Conservation (phyloP, 2,113 vertebrate genomes). For the Perognathus longimembris region DNA sequence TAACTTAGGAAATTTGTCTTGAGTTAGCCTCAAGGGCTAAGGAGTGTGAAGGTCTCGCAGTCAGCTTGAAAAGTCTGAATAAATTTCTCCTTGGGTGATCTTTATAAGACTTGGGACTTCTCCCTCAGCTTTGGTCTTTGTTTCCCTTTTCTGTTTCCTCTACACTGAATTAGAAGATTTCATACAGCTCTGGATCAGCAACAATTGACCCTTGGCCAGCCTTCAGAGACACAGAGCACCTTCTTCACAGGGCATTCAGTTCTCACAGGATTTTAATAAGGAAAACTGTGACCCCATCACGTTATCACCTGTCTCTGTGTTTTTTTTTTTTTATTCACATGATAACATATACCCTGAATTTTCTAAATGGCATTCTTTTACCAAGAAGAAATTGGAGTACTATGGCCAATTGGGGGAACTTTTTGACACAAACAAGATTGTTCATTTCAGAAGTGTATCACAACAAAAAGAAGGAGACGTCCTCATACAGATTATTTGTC, state of each 20-base stretch:
- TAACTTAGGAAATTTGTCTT: neutral
- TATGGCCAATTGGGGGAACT: neutral
- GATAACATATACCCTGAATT: neutral
- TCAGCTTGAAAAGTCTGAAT: neutral
- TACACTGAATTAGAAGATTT: neutral
- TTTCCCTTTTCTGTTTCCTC: slow-evolving; percentile 37
- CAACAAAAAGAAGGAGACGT: slow-evolving; percentile 26
- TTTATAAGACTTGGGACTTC: slow-evolving; percentile 31
- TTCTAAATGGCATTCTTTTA: slow-evolving; percentile 13
- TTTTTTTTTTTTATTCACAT: neutral
- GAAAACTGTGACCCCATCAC: neutral
- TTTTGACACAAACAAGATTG: slow-evolving; percentile 24
- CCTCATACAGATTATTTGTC: neutral
- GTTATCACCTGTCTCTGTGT: neutral
- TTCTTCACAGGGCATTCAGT: neutral
- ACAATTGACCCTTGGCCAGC: slow-evolving; percentile 21
- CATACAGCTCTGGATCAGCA: slow-evolving; percentile 28
- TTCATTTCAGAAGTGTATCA: slow-evolving; percentile 3
- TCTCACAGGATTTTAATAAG: neutral
- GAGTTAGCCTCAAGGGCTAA: neutral
- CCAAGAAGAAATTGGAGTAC: neutral
- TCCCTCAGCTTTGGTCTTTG: slow-evolving; percentile 25
- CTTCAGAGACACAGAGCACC: neutral
- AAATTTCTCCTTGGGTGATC: neutral
- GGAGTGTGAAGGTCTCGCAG: neutral